A percentile compares a stretch with the other conserved stretches of the same genome.
Evolutionary conservation across 2,888 invertebrate species (phyloP).

Genomic region (Leucozona laternaria): DNA sequence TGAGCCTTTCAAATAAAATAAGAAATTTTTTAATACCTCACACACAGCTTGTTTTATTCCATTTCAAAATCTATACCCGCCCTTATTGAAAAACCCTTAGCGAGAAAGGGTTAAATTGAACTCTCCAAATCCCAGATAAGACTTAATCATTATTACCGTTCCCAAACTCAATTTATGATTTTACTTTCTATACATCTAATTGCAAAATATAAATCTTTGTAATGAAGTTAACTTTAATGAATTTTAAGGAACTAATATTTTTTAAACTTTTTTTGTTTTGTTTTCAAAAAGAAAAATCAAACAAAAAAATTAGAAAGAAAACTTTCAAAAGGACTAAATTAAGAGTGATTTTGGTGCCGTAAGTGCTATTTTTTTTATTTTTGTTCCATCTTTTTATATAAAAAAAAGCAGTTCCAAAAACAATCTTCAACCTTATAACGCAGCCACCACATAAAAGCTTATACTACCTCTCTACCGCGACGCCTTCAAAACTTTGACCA

Average conservation of each 20-base stretch:
- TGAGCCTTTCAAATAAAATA: no score
- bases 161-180: not conserved
- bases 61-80: no score
- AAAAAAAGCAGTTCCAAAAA: not conserved
- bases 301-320: slow-evolving; percentile 34
- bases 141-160: not conserved
- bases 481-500: slow-evolving; percentile 34
- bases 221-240: not conserved
- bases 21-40: no score
- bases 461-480: not conserved
- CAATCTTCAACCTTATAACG: not conserved
- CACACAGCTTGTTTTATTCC: no score
- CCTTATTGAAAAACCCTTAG: no score
- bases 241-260: not conserved
- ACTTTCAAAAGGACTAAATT: slow-evolving; percentile 52
- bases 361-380: slow-evolving; percentile 29
- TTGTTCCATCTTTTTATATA: not conserved
- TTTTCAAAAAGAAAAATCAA: not conserved
- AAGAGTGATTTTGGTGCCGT: slow-evolving; percentile 58
- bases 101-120: no score
- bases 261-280: not conserved
- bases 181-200: not conserved
- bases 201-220: not conserved
- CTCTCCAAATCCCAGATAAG: no score
- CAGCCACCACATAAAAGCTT: not conserved